Evolutionary conservation across 1,140 invertebrate species (phyloP), one percentile per base, ranked within the genome.

Genomic region (Prorops nasuta): DNA sequence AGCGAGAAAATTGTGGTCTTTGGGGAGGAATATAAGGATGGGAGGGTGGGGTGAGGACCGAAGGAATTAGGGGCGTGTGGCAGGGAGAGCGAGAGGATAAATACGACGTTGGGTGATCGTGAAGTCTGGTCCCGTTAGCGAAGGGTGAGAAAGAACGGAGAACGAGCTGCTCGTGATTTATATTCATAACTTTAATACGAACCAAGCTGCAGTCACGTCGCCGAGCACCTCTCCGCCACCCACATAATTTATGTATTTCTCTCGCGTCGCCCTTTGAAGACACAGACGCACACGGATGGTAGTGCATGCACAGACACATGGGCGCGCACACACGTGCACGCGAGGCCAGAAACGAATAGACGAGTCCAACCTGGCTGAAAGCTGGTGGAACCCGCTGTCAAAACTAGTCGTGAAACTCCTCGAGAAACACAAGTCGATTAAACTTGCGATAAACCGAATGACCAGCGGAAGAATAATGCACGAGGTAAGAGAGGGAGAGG

Each of bases 131-230:
- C 4, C 10, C 18, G 44, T 22, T 47, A 22, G 38, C 10, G n/a
- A 28, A 35, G 37, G 38, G 35, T 14, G 40, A 36, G 42, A 53
- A 58, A 60, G 52, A 54, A 54, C 54, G 46, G 49, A 44, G 42
- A 63, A 58, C 49, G 55, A 55, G 56, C 49, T 37, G 15, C 16
- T 36, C 54, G 60, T 68, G 66, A 71, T 71, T 71, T 71, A 71
- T 69, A 71, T 71, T 71, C 69, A 71, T 69, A 71, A 69, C 46
- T 69, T 69, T 69, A 68, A 68, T 69, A 58, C 66, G 63, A 62
- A 65, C 54, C 58, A 65, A 60, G 50, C 56, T 56, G 52, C 51
- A 71, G 67, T 68, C 69, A 68, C 67, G 67, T 69, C 56, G 51
- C 24, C 36, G 32, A n/a, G 49, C 52, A 24, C 24, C 15, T 44